Evolutionary conservation across 2,797 vertebrate species (phyloP), one percentile per base, ranked within the genome.

Genomic region (Coluber constrictor): DNA sequence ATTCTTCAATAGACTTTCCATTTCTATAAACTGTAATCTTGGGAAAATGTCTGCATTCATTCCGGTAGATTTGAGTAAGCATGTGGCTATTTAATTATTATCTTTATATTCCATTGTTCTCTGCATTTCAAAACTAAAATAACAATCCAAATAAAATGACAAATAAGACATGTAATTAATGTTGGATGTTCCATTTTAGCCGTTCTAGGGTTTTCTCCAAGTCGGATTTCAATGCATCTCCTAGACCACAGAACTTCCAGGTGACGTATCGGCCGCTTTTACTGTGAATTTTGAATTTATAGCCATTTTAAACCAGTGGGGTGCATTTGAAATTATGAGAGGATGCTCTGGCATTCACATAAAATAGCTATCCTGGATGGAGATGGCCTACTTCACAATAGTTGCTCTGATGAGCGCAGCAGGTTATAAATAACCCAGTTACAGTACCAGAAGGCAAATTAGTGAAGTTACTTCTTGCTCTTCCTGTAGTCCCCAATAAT

Each of bases 211-310:
- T 97, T 15, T 96, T 98, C 94, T 97, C 97, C 51, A 95, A 94
- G 47, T 87, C 93, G 92, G 98, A 98, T 91, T 97, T 97, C 23
- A 97, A 97, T 61, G 97, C 97, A 0, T 94, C 96, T 0, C 98
- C 98, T 87, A 97, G 96, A 94, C 96, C 98, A 0, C 98, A 98
- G 96, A 98, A 97, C 92, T 99, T 99, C 95, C 99, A 99, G 98
- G 99, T 99, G 97, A 37, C 5, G 18, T 70, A 87, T 8, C 89
- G 74, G 25, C 18, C 12, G 54, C 1, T 90, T 37, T 43, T 93
- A 60, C 37, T 54, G 60, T 89, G 89, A 92, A 54, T 29, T 37
- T 70, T 20, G 16, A 7, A 15, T 57, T n/a, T 51, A 54, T 63
- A 66, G 51, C 61, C 89, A 20, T 66, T 90, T 83, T 90, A 47